Base-by-base conservation (phyloP, 2,888 invertebrate species). In the Drosophila cracens region DNA sequence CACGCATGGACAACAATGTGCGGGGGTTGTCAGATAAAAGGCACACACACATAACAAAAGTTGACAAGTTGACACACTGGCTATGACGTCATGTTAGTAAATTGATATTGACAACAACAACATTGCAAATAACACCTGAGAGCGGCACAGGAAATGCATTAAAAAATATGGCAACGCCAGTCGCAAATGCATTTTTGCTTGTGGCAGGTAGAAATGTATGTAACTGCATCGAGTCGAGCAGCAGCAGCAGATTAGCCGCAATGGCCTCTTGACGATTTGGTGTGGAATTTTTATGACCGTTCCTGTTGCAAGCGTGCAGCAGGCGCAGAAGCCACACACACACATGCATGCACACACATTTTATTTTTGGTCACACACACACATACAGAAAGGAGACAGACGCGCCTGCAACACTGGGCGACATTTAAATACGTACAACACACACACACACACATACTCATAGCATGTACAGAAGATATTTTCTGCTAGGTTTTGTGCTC, bases 401-500 rank as follows among this genome's bases (percentile, higher is more conserved):
- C 57, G 49, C 34, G 60, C 65, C 78, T 78, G 78, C 74, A 71
- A 65, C 72, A 74, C 79, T 46, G 65, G 67, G 65, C 79, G 80
- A 75, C 81, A 80, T 80, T 80, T 80, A 76, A 81, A 81, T 81
- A 65, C 63, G 66, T 69, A 67, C 61, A 80, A 56, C 63, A 64
- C 64, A 48, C 56, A 59, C 75, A 69, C 72, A 59, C 65, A 65
- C 72, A 70, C 60, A 68, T 58, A 46, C 66, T 74, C 74, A 68
- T 67, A 66, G 75, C 79, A 70, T 83, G 80, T 82, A 82, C 72
- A 86, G 80, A 81, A 86, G 80, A 81, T 83, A 83, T 86, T 83
- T 81, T 72, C 69, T 72, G 69, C 69, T 71, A 61, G 33, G 78
- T 70, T 70, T 63, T 71, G 69, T 76, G 69, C 61, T 64, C 59